phyloP scores from a whole-genome alignment of 2,888 invertebrate species.

The Seladonia tumulorum region DNA sequence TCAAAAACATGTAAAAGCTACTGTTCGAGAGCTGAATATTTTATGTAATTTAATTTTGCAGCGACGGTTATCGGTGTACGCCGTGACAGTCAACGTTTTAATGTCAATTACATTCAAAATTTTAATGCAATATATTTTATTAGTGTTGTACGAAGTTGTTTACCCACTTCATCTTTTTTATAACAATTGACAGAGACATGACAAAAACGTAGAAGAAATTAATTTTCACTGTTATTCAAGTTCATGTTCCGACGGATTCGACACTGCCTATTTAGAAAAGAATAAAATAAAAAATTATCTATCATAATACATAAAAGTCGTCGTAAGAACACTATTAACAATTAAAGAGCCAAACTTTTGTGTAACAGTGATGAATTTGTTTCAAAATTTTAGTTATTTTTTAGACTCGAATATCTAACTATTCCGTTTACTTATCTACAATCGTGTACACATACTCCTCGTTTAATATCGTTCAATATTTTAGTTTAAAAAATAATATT shows the following conservation, averaged over 20 bases:
- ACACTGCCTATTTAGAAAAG: neutral
- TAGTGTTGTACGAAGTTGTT: neutral
- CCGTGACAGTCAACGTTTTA: neutral
- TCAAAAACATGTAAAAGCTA: neutral
- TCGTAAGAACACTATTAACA: neutral
- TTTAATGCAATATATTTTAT: neutral
- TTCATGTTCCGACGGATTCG: slow-evolving; percentile 29
- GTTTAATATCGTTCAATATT: neutral
- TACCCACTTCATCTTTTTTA: neutral
- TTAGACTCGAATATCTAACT: neutral
- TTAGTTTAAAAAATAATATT: neutral
- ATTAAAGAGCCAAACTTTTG: neutral
- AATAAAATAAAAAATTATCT: neutral
- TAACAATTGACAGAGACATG: neutral
- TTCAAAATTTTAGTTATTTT: neutral
- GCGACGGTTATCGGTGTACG: neutral
- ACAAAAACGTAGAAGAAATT: neutral
- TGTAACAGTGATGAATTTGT: neutral
- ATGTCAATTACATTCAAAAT: slow-evolving; percentile 27
- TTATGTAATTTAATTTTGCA: neutral
- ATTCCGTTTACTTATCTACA: neutral
- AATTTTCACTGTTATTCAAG: neutral
- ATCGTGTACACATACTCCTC: neutral
- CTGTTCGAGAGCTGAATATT: neutral
- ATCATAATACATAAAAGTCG: neutral